Percentiles rank a stretch among this genome's conserved stretches.
These are phyloP conservation scores for Limnephilus lunatus DNA, from an alignment of 2,888 invertebrate genomes.

Conservation along the genomic window DNA sequence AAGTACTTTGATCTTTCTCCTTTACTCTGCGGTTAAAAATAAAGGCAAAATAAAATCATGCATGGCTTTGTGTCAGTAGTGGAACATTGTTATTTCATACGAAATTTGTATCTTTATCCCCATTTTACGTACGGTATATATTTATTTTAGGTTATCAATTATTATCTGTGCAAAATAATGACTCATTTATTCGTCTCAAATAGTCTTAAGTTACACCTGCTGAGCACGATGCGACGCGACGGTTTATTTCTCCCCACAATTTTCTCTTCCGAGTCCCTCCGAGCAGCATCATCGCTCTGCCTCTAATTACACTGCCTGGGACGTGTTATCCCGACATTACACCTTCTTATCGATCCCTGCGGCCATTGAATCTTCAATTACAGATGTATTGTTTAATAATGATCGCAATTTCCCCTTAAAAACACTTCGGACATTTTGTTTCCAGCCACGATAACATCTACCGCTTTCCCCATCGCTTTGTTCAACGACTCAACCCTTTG, in stretches of 20 bases:
- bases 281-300: conserved; percentile 17
- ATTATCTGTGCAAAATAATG: background rate
- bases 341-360: conserved; percentile 57
- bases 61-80: background rate
- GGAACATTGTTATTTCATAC: no score
- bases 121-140: background rate
- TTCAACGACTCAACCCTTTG: conserved; percentile 29
- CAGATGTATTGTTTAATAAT: conserved; percentile 61
- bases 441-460: conserved; percentile 40
- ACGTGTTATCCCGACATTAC: conserved; percentile 55
- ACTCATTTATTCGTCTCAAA: background rate
- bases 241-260: conserved; percentile 10
- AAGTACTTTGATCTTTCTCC: background rate
- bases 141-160: background rate
- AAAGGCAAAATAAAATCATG: background rate
- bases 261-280: conserved; percentile 11
- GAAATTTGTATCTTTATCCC: no score
- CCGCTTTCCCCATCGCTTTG: conserved; percentile 43
- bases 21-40: background rate
- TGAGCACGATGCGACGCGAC: conserved; percentile 10
- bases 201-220: conserved; percentile 15
- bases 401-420: conserved; percentile 50
- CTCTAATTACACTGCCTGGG: conserved; percentile 43
- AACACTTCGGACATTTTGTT: conserved; percentile 41
- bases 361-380: conserved; percentile 60